Evolutionary conservation across 2,113 vertebrate genomes (phyloP), one percentile per base, ranked within the genome.

Genomic region (Neoarius graeffei): DNA sequence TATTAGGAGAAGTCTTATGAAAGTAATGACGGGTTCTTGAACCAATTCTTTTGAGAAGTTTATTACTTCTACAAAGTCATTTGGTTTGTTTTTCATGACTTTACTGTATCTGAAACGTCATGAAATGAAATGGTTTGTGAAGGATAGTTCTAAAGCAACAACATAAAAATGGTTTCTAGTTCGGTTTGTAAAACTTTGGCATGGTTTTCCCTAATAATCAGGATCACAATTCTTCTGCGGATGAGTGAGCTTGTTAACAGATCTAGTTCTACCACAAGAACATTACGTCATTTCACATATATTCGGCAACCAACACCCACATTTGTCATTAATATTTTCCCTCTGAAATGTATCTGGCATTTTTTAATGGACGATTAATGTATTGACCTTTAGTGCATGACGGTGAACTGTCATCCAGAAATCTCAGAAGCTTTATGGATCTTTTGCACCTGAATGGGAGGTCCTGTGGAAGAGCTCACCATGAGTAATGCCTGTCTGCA

Each of bases 401-500:
- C 74, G 89, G 86, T 91, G 83, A 89, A 42, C 54, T 84, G 64
- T 87, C 81, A 69, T 89, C 90, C 83, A 79, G 60, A n/a, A 3
- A n/a, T 59, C 67, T 77, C 20, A 91, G 87, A 42, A 56, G 82
- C 56, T 89, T 91, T 62, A 87, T 60, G 82, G 81, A 54, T 82
- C 84, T 66, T 91, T 93, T 89, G 85, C 87, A 91, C 66, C 74
- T 67, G 66, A 88, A 86, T 87, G 89, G 86, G 88, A 76, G 88
- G 77, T 87, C 77, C 30, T 56, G 60, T 10, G 25, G 59, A 83
- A 83, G 69, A 67, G 74, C 54, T 77, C 81, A 89, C 64, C 3
- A n/a, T 10, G 48, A 85, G 86, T 54, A 85, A 84, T 80, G 59
- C 57, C 30, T 88, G 57, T 48, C 88, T 87, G 86, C 30, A 88